Conservation (phyloP, 2,888 invertebrate genomes). For the Eudiplozoon nipponicum region DNA sequence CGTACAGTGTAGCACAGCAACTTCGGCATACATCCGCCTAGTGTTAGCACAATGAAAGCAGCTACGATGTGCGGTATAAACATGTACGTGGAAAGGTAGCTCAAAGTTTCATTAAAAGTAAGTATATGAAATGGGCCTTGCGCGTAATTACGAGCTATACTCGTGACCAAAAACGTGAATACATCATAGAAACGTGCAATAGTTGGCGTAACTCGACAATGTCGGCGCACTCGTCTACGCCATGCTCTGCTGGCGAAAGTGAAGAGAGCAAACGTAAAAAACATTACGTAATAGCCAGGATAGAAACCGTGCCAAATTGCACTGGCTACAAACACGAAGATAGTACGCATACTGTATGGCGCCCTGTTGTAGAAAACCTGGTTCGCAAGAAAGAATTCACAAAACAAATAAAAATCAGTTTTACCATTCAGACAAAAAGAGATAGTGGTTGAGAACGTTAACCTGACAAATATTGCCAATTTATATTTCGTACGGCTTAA, state of each 20-base stretch:
- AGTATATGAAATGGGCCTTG: slow-evolving; percentile 15
- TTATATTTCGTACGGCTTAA: too few species aligned
- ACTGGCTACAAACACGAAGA: slow-evolving; percentile 22
- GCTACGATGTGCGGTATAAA: too few species aligned
- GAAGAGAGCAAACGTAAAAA: slow-evolving; percentile 57
- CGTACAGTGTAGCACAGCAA: too few species aligned
- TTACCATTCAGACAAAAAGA: too few species aligned
- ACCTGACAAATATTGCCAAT: too few species aligned
- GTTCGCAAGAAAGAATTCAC: too few species aligned
- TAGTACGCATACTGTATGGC: slow-evolving; percentile 37
- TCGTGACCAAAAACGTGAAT: slow-evolving; percentile 10
- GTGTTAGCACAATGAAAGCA: too few species aligned
- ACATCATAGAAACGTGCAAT: slow-evolving; percentile 7
- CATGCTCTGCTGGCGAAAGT: slow-evolving; percentile 55
- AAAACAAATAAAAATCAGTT: too few species aligned
- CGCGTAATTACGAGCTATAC: slow-evolving; percentile 13
- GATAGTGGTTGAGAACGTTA: too few species aligned
- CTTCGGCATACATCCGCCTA: too few species aligned
- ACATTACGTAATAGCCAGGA: slow-evolving; percentile 51
- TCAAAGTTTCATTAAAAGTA: too few species aligned
- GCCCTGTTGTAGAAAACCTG: slow-evolving; percentile 58
- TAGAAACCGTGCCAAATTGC: slow-evolving; percentile 54
- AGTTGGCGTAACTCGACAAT: background rate
- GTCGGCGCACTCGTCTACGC: slow-evolving; percentile 37
- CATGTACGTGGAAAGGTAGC: too few species aligned